These are phyloP conservation scores for Sphenopsis melanotis DNA, from an alignment of 2,797 vertebrate genomes.

Conservation along the genomic window DNA sequence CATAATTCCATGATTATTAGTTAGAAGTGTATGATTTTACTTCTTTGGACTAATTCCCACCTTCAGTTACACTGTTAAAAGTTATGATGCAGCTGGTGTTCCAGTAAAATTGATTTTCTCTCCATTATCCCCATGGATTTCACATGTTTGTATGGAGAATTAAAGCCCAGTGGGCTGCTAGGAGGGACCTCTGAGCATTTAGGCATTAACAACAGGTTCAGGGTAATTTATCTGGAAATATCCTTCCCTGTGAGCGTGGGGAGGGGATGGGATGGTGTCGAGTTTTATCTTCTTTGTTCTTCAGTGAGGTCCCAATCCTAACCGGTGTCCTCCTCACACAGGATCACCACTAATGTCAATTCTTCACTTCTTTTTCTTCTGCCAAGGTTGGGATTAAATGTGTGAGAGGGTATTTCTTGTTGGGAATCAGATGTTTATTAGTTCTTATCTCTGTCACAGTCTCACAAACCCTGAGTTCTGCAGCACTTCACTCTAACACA, in stretches of 20 bases:
- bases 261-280: too few relatives aligned
- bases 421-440: not conserved
- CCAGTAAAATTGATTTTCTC: not conserved
- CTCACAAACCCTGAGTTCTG: not conserved
- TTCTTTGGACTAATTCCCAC: not conserved
- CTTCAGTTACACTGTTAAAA: not conserved
- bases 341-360: not conserved
- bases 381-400: not conserved
- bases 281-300: not conserved
- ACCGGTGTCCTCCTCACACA: not conserved
- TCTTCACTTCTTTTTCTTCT: not conserved
- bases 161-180: not conserved
- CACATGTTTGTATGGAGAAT: not conserved
- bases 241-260: not conserved
- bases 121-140: not conserved
- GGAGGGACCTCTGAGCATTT: not conserved
- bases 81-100: not conserved
- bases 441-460: not conserved
- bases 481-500: not conserved
- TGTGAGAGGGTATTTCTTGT: not conserved
- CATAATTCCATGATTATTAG: not conserved
- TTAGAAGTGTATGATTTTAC: not conserved
- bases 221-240: not conserved
- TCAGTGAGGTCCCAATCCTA: not conserved
- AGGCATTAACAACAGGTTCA: not conserved